Base-by-base conservation (phyloP, 2,888 invertebrate species). In the Oxytorus armatus region DNA sequence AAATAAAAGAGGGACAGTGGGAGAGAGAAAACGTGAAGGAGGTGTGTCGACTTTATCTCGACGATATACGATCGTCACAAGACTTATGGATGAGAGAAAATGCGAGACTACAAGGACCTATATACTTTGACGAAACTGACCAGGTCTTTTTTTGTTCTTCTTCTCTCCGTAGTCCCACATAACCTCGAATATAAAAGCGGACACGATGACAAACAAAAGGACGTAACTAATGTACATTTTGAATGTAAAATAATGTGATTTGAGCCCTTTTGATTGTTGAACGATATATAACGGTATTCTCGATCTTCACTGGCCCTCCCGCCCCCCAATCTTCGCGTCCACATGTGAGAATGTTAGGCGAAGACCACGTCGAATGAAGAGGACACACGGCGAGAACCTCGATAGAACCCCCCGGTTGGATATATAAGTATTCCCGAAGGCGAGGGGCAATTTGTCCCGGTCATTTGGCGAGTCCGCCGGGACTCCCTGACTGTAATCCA, bases 401-500 rank as follows among this genome's bases (percentile, higher is more conserved):
- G 86, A 89, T 88, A 86, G 88, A 73, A 36, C 65, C 66, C 66
- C 88, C n/a, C n/a, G n/a, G 78, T 85, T 85, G 87, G 89, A 90
- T 89, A 89, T 91, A 91, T 91, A 92, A 92, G 92, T 91, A 92
- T 92, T 92, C 92, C 91, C 92, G 90, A 89, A 91, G 92, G 92
- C 91, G 85, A 91, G 90, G 90, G 91, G 90, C 92, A 92, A 92
- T 92, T 92, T 92, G 92, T 92, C 92, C 92, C 92, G 91, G 92
- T 92, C 92, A 92, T 92, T 92, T 92, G 92, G 90, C 89, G 88
- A 89, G 90, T 91, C 92, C 92, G 86, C 88, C 86, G 92, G 91
- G 92, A 92, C 90, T 90, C 89, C 88, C 90, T 89, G 90, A 91
- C 91, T 91, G 92, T 92, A 92, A 92, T 92, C 92, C 92, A 92